Evolutionary conservation across 1,140 invertebrate genomes (phyloP).

Genomic region (Eupeodes corollae): DNA sequence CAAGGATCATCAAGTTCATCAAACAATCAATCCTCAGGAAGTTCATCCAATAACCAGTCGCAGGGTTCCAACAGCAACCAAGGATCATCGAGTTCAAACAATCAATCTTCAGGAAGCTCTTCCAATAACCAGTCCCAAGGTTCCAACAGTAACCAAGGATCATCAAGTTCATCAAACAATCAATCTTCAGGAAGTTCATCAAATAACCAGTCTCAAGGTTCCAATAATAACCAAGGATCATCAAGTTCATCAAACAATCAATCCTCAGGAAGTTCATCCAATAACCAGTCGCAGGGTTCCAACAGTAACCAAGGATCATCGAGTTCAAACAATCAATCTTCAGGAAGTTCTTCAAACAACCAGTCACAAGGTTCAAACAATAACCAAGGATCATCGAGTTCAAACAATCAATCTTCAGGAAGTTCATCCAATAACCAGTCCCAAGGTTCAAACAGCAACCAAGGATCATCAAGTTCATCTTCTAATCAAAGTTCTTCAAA

Average conservation of each 20-base stretch:
- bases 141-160: conserved; percentile 3
- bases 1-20: background rate
- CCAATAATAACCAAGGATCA: conserved; percentile 6
- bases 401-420: conserved; percentile 3
- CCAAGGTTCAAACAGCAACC: background rate
- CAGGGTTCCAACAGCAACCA: conserved; percentile 1
- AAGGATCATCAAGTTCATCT: background rate
- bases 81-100: conserved; percentile 2
- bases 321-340: conserved; percentile 3
- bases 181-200: no score
- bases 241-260: no score
- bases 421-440: conserved; percentile 1
- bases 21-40: background rate
- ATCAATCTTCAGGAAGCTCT: conserved; percentile 4
- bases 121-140: background rate
- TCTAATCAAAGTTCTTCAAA: background rate
- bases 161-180: no score
- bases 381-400: conserved; percentile 5
- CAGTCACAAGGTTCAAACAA: background rate
- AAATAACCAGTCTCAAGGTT: conserved; percentile 2
- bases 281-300: conserved; percentile 6
- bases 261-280: no score
- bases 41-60: conserved; percentile 1
- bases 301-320: background rate
- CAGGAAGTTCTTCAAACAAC: conserved; percentile 3